Conservation (phyloP, 2,113 vertebrate species). For the Azemiops feae region DNA sequence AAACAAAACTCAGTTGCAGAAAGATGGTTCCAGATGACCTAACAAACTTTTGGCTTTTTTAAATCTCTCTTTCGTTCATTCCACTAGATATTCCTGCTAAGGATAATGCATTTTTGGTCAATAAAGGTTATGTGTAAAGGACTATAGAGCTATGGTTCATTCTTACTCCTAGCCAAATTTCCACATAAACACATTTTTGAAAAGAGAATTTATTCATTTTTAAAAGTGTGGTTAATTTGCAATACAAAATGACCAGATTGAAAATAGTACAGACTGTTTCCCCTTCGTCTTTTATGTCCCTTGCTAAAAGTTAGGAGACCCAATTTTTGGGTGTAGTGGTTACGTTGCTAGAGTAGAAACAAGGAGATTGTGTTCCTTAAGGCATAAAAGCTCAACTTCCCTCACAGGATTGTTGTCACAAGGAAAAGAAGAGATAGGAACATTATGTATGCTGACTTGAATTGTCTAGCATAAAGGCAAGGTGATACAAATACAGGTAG, state of each 20-base stretch:
- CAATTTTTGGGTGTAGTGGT: not conserved
- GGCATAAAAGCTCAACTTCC: not conserved
- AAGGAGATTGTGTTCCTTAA: not conserved
- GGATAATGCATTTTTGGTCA: not conserved
- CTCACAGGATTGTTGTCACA: not conserved
- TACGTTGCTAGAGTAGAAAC: not conserved
- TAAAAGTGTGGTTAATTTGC: not conserved
- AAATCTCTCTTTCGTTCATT: not conserved
- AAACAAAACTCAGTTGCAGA: not conserved
- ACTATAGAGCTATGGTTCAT: not conserved
- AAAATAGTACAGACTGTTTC: not conserved
- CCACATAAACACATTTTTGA: not conserved
- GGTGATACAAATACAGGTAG: not conserved
- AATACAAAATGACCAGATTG: not conserved
- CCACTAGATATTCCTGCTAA: not conserved
- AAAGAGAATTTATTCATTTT: not conserved
- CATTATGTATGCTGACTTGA: not conserved
- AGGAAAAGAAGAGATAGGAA: not conserved
- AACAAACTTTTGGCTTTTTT: not conserved
- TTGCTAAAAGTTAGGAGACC: not conserved
- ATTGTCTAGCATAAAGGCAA: not conserved
- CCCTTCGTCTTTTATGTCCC: not conserved
- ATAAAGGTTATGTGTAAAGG: not conserved
- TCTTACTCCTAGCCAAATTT: not conserved
- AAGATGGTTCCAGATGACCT: not conserved